Conservation (phyloP, 2,797 vertebrate genomes). For the Macrochelys suwanniensis region DNA sequence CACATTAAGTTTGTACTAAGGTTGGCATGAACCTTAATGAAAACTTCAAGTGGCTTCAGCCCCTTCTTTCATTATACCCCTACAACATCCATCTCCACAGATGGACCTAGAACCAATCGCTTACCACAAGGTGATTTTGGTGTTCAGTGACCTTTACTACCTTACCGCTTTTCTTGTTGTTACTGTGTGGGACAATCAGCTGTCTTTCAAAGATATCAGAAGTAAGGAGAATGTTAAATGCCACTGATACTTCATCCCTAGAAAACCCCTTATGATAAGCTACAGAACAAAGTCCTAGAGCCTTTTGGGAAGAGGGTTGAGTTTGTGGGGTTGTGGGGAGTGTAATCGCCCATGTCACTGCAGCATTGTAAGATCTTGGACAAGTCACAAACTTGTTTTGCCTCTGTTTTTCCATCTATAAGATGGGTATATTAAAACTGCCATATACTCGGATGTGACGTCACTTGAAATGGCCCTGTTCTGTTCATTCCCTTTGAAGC, state of each 20-base stretch:
- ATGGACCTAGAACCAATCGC: not conserved
- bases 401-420: not conserved
- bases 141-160: not conserved
- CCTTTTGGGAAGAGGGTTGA: not conserved
- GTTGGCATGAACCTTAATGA: not conserved
- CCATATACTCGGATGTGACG: not conserved
- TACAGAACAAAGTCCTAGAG: not conserved
- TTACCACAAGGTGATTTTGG: not conserved
- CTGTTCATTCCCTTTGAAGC: no score
- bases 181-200: accelerated
- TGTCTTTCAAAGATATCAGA: not conserved
- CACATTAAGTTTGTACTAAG: not conserved
- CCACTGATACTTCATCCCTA: not conserved
- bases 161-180: not conserved
- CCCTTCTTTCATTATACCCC: accelerated
- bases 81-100: not conserved
- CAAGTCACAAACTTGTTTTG: not conserved
- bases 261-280: not conserved
- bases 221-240: not conserved
- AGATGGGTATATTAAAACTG: not conserved
- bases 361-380: not conserved
- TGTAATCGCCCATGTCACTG: not conserved
- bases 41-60: not conserved
- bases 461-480: no score
- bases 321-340: not conserved